Conservation (phyloP, 2,888 invertebrate species). For the Ornithoptera alexandrae region DNA sequence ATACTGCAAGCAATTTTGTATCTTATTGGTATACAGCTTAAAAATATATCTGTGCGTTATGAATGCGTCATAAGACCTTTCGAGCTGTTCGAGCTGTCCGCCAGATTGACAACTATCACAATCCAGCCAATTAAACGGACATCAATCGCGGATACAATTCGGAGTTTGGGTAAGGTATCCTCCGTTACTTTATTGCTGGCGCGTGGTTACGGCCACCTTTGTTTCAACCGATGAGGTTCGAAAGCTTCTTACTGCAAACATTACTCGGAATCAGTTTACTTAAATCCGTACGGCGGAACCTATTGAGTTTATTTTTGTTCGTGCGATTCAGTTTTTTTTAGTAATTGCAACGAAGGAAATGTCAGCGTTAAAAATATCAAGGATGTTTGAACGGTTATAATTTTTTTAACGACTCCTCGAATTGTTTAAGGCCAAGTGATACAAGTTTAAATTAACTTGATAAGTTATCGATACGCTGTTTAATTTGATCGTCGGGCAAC, state of each 20-base stretch:
- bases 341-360: constrained; percentile 22
- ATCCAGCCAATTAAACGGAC: constrained; percentile 47
- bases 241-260: constrained; percentile 6
- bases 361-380: constrained; percentile 22
- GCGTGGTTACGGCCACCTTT: constrained; percentile 17
- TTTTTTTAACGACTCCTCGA: constrained; percentile 20
- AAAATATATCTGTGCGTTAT: no score
- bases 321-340: background rate
- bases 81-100: constrained; percentile 31
- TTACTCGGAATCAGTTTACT: background rate
- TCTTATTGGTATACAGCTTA: background rate
- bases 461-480: no score
- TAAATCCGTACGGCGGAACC: background rate
- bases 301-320: background rate
- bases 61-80: no score
- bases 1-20: background rate
- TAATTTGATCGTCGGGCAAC: no score
- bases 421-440: constrained; percentile 35
- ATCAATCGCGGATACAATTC: constrained; percentile 45
- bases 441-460: constrained; percentile 19
- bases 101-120: constrained; percentile 37
- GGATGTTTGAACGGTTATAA: constrained; percentile 24
- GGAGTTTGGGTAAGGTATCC: constrained; percentile 33
- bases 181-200: constrained; percentile 6
- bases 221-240: constrained; percentile 5